phyloP scores from a whole-genome alignment of 2,797 vertebrate genomes.

The Xerus rutilus region DNA sequence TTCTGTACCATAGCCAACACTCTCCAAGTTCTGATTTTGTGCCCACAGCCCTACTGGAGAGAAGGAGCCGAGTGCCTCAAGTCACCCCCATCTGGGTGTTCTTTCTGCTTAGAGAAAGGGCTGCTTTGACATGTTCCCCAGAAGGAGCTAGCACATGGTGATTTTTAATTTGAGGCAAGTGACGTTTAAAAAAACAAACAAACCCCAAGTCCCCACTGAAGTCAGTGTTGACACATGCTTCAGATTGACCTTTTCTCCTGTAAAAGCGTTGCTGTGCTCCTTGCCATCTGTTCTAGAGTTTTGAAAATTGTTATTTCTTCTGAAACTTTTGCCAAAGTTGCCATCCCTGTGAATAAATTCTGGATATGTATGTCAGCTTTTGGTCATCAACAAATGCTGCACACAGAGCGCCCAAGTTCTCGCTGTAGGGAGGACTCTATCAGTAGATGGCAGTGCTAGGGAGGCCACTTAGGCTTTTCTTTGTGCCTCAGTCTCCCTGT shows the following conservation, averaged over 20 bases:
- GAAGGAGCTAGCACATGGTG: constrained; percentile 77
- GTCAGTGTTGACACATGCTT: constrained; percentile 46
- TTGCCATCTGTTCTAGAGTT: constrained; percentile 76
- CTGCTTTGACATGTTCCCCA: constrained; percentile 66
- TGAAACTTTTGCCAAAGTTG: constrained; percentile 67
- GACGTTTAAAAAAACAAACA: constrained; percentile 46
- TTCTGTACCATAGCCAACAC: not conserved
- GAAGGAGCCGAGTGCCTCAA: constrained; percentile 52
- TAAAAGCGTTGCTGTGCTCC: constrained; percentile 64
- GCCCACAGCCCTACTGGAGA: not conserved
- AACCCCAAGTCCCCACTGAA: constrained; percentile 37
- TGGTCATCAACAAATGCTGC: not conserved
- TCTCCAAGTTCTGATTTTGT: constrained; percentile 37
- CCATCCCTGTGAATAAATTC: not conserved
- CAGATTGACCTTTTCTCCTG: constrained; percentile 74
- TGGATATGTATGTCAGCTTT: constrained; percentile 28
- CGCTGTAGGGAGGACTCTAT: not conserved
- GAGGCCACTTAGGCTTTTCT: not conserved
- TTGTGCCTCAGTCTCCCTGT: not conserved
- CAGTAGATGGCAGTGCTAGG: not conserved
- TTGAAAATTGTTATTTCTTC: constrained; percentile 48
- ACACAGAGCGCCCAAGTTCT: not conserved
- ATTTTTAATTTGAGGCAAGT: constrained; percentile 71
- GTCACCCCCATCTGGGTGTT: constrained; percentile 75
- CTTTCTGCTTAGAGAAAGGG: constrained; percentile 59